Evolutionary conservation across 2,797 vertebrate genomes (phyloP).

Genomic region (Peromyscus nudipes): DNA sequence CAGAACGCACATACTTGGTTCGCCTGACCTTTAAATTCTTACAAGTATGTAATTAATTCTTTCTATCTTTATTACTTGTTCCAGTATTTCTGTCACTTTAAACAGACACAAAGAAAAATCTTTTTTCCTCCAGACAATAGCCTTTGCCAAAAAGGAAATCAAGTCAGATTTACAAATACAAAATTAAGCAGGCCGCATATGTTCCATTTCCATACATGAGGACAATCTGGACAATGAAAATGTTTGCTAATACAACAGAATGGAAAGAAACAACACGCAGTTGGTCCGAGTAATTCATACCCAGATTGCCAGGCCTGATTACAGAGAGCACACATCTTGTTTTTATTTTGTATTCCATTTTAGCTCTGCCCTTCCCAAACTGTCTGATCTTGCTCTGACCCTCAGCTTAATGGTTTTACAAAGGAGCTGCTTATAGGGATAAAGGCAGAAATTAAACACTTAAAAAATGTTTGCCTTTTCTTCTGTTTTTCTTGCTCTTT

Average conservation of each 20-base stretch:
- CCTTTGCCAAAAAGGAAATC: slow-evolving; percentile 86
- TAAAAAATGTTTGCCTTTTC: slow-evolving; percentile 7
- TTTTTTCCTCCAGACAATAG: slow-evolving; percentile 85
- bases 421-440: slow-evolving; percentile 48
- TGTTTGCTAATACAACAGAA: slow-evolving; percentile 78
- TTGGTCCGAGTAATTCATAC: slow-evolving; percentile 74
- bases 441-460: slow-evolving; percentile 2
- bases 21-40: slow-evolving; percentile 80
- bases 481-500: background rate
- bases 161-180: slow-evolving; percentile 85
- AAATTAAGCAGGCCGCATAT: slow-evolving; percentile 80
- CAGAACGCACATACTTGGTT: slow-evolving; percentile 76
- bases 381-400: slow-evolving; percentile 2
- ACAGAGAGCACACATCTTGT: slow-evolving; percentile 28
- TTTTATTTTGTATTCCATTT: slow-evolving; percentile 31
- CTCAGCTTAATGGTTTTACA: slow-evolving; percentile 53
- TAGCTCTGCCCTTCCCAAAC: slow-evolving; percentile 49
- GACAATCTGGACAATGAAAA: slow-evolving; percentile 81
- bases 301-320: slow-evolving; percentile 23
- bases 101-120: slow-evolving; percentile 81
- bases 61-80: slow-evolving; percentile 81
- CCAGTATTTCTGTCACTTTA: slow-evolving; percentile 82
- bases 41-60: slow-evolving; percentile 79
- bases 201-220: slow-evolving; percentile 73
- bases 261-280: slow-evolving; percentile 78